phyloP scores from a whole-genome alignment of 2,797 vertebrate species.

The Sciurus vulgaris region DNA sequence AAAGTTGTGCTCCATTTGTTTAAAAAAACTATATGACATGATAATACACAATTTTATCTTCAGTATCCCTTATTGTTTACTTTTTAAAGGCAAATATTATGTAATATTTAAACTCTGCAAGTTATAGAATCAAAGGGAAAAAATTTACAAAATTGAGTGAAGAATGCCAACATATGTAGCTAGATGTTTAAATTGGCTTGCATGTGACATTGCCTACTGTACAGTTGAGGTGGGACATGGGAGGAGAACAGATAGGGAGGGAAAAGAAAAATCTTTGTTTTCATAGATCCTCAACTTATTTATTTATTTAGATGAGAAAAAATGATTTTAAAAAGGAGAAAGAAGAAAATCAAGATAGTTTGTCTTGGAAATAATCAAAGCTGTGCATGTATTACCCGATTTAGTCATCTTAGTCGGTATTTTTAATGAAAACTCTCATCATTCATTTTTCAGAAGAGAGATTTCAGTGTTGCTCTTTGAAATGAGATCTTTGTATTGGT shows the following conservation, averaged over 20 bases:
- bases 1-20: no score
- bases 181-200: background rate
- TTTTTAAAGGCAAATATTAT: background rate
- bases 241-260: background rate
- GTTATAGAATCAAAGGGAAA: background rate
- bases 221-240: background rate
- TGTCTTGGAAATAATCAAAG: background rate
- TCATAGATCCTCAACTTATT: background rate
- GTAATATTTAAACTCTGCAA: background rate
- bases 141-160: background rate
- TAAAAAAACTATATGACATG: background rate
- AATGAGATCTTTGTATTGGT: background rate
- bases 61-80: background rate
- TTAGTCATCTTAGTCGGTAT: background rate
- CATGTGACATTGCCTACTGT: background rate
- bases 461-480: background rate
- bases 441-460: background rate
- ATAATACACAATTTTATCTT: background rate
- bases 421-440: background rate
- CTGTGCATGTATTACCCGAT: background rate
- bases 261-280: background rate
- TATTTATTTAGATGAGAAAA: background rate
- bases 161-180: background rate
- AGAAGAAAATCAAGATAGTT: background rate
- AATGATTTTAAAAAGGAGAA: background rate